Percentiles rank a stretch among this genome's conserved stretches.
Conservation (phyloP, 2,888 invertebrate genomes). For the Apamea crenata region DNA sequence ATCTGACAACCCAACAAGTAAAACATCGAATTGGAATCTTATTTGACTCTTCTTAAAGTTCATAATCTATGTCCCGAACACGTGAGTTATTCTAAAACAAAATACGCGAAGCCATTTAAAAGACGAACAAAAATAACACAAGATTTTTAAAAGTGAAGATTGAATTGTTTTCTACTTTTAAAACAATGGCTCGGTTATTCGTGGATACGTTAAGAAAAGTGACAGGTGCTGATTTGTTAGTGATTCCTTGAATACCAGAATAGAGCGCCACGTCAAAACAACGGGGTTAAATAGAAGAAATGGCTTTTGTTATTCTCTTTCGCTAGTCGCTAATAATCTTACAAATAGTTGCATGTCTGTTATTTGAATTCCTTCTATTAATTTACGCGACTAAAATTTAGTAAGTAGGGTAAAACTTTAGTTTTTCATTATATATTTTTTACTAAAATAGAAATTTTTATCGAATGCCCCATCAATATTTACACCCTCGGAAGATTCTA, state of each 20-base stretch:
- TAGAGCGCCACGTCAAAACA: conserved; percentile 85
- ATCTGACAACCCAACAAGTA: conserved; percentile 40
- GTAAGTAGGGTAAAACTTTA: conserved; percentile 60
- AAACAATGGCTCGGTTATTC: conserved; percentile 84
- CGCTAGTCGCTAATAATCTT: conserved; percentile 76
- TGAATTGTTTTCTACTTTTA: conserved; percentile 83
- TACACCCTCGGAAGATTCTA: not conserved
- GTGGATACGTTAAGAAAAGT: conserved; percentile 81
- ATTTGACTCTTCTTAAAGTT: conserved; percentile 47
- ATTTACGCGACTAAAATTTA: conserved; percentile 74
- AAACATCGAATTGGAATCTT: conserved; percentile 67
- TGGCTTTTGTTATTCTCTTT: conserved; percentile 76
- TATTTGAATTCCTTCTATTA: conserved; percentile 76
- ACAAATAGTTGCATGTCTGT: conserved; percentile 77
- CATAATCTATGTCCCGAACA: conserved; percentile 34
- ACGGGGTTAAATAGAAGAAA: conserved; percentile 77
- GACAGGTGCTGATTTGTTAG: conserved; percentile 87
- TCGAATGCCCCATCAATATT: conserved; percentile 12
- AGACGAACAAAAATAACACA: conserved; percentile 79
- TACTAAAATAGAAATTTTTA: conserved; percentile 5
- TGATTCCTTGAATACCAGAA: conserved; percentile 83
- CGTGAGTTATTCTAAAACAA: conserved; percentile 73
- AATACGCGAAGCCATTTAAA: conserved; percentile 73
- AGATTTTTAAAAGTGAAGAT: conserved; percentile 80
- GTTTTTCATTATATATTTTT: conserved; percentile 42